phyloP scores from a whole-genome alignment of 2,797 vertebrate species.

The Chrosomus eos region DNA sequence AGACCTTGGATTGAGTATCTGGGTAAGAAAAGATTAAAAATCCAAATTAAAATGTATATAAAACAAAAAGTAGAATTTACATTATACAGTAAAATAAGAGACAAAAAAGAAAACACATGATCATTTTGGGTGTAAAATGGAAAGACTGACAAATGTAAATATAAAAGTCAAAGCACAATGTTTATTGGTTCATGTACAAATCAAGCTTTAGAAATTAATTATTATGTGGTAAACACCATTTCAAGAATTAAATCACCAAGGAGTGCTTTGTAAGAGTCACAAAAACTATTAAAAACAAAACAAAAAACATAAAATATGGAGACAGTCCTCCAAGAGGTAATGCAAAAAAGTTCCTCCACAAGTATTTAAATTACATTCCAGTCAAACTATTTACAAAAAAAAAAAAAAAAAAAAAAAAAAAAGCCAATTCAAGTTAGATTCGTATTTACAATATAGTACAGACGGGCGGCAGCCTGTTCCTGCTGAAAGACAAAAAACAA shows the following conservation, averaged over 20 bases:
- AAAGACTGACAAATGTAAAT: neutral
- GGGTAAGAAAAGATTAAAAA: neutral
- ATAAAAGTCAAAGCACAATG: conserved; percentile 14
- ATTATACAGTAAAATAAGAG: neutral
- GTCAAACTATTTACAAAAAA: conserved; percentile 69
- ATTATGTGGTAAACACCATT: neutral
- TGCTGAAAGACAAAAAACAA: conserved; percentile 71
- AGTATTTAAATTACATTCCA: conserved; percentile 72
- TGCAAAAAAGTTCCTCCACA: neutral
- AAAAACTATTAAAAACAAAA: neutral
- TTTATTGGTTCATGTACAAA: conserved; percentile 14
- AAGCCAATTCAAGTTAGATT: conserved; percentile 41
- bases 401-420: conserved; percentile 6
- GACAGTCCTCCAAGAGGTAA: neutral
- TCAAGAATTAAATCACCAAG: neutral
- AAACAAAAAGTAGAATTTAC: too few relatives aligned
- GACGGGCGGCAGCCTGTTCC: conserved; percentile 60
- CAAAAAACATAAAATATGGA: conserved; percentile 13
- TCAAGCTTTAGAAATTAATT: neutral
- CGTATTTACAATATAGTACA: conserved; percentile 88
- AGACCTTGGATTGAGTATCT: neutral
- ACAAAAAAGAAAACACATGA: too few relatives aligned
- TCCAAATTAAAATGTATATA: neutral
- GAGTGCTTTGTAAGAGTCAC: conserved; percentile 22
- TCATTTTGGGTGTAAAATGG: neutral